Conservation (phyloP, 2,888 invertebrate species). For the Blomia tropicalis region DNA sequence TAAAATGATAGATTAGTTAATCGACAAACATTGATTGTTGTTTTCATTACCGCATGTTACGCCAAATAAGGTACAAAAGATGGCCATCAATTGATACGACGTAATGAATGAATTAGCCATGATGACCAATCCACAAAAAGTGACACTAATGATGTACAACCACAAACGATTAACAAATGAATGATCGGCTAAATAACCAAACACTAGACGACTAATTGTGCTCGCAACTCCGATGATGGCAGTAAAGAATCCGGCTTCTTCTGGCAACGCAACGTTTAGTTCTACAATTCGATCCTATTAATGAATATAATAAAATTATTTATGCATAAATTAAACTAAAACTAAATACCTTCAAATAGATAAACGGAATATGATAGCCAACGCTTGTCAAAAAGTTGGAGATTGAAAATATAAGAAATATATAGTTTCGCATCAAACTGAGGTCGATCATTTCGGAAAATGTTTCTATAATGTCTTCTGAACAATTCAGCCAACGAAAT, state of each 20-base stretch:
- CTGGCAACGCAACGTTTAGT: slow-evolving; percentile 43
- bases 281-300: slow-evolving; percentile 48
- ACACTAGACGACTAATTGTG: slow-evolving; percentile 66
- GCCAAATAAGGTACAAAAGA: slow-evolving; percentile 66
- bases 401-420: slow-evolving; percentile 72
- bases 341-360: slow-evolving; percentile 49
- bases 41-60: slow-evolving; percentile 52
- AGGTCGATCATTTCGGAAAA: slow-evolving; percentile 62
- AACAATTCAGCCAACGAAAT: slow-evolving; percentile 42
- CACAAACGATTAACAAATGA: slow-evolving; percentile 75
- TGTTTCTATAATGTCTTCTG: slow-evolving; percentile 49
- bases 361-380: slow-evolving; percentile 83
- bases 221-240: slow-evolving; percentile 71
- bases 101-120: slow-evolving; percentile 57
- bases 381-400: slow-evolving; percentile 91
- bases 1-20: not conserved
- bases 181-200: slow-evolving; percentile 66
- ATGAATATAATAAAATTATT: not conserved
- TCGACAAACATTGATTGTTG: not conserved
- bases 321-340: not conserved
- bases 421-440: slow-evolving; percentile 58
- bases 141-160: slow-evolving; percentile 73
- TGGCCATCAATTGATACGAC: slow-evolving; percentile 53
- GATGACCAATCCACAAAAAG: slow-evolving; percentile 71
- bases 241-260: slow-evolving; percentile 51